Conservation (phyloP, 2,797 vertebrate genomes). For the Pseudomugil tenellus region DNA sequence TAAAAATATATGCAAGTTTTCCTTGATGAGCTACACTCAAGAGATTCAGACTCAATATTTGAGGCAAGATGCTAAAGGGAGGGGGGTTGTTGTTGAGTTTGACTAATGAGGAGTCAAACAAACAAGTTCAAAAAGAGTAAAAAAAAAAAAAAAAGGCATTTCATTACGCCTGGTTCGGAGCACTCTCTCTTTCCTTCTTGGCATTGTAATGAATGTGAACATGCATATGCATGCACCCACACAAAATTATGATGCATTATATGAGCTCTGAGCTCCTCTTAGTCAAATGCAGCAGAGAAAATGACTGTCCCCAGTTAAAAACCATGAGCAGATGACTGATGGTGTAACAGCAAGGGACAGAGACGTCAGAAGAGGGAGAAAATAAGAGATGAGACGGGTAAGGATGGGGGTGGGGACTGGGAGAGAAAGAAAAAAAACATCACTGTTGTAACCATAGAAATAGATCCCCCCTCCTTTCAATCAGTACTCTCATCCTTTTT, state of each 20-base stretch:
- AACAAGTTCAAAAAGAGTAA: constrained; percentile 42
- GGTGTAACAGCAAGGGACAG: constrained; percentile 66
- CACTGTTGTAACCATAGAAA: constrained; percentile 78
- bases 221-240: constrained; percentile 52
- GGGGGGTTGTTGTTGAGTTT: constrained; percentile 52
- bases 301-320: constrained; percentile 61
- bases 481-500: constrained; percentile 69
- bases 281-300: constrained; percentile 59
- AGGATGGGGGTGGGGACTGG: constrained; percentile 74
- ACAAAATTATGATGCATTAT: constrained; percentile 46
- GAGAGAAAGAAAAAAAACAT: constrained; percentile 41
- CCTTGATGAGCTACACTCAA: too few species aligned
- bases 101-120: constrained; percentile 54
- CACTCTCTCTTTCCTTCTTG: constrained; percentile 45
- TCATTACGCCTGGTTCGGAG: constrained; percentile 44
- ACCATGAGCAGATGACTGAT: constrained; percentile 66
- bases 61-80: constrained; percentile 35
- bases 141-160: constrained; percentile 43
- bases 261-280: constrained; percentile 50
- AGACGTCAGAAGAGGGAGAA: constrained; percentile 64
- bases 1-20: too few species aligned
- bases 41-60: too few species aligned
- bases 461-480: constrained; percentile 71
- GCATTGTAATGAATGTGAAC: constrained; percentile 48
- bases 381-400: constrained; percentile 70